These are phyloP conservation scores for Caenorhabditis auriculariae DNA, from an alignment of 2,888 invertebrate species.

Conservation along the genomic window DNA sequence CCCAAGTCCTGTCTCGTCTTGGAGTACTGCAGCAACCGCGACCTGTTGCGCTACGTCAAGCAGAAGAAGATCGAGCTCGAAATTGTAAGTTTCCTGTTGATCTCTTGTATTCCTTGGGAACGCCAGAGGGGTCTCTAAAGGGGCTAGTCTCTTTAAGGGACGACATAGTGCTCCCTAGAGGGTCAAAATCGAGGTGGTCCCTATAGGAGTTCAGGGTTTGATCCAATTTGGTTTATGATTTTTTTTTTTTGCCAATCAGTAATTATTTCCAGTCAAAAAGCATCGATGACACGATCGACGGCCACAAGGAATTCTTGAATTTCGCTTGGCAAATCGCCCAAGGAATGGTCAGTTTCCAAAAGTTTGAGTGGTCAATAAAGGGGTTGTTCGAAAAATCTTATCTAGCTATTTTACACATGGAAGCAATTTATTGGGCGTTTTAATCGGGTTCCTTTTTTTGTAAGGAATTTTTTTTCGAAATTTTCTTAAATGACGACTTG, in stretches of 20 bases:
- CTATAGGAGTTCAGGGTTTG: not conserved
- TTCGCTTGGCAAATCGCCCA: slow-evolving; percentile 60
- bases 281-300: slow-evolving; percentile 52
- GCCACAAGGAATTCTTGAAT: slow-evolving; percentile 54
- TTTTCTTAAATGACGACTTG: too few species aligned
- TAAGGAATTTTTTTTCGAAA: too few species aligned
- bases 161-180: not conserved
- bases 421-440: too few species aligned
- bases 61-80: slow-evolving; percentile 35
- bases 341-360: slow-evolving; percentile 48
- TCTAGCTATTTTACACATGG: too few species aligned
- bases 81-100: slow-evolving; percentile 17
- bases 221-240: too few species aligned
- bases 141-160: too few species aligned
- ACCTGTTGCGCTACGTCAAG: slow-evolving; percentile 50
- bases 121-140: too few species aligned
- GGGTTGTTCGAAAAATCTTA: too few species aligned
- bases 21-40: slow-evolving; percentile 53
- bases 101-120: too few species aligned
- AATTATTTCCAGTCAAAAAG: slow-evolving; percentile 44
- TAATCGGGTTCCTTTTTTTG: too few species aligned
- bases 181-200: not conserved
- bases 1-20: slow-evolving; percentile 45
- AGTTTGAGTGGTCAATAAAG: not conserved
- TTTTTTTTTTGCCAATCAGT: too few species aligned